phyloP scores from a whole-genome alignment of 2,888 invertebrate genomes.

The Oscheius sp. region DNA sequence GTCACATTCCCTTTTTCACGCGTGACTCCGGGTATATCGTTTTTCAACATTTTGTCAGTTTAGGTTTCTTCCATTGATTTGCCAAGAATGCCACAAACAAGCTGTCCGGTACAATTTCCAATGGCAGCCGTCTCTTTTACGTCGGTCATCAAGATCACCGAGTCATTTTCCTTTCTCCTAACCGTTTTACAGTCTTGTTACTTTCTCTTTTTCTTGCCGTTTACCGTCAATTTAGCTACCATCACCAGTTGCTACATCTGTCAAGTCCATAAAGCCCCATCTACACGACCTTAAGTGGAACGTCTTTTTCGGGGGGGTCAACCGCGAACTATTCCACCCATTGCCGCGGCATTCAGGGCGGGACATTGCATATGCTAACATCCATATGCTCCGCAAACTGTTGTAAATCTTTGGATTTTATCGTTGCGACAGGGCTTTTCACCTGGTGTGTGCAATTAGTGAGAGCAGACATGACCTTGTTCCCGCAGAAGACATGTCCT shows the following conservation, averaged over 20 bases:
- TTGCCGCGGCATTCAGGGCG: slow-evolving; percentile 20
- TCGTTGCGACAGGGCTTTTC: neutral
- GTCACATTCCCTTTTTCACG: neutral
- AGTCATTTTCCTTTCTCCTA: too few relatives aligned
- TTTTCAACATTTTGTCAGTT: neutral
- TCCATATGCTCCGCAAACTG: slow-evolving; percentile 21
- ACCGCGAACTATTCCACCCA: slow-evolving; percentile 17
- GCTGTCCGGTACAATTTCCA: too few relatives aligned
- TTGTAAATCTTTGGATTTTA: slow-evolving; percentile 9
- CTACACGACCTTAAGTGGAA: slow-evolving; percentile 24
- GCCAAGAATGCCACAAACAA: too few relatives aligned
- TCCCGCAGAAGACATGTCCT: slow-evolving; percentile 10
- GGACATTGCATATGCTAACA: slow-evolving; percentile 28
- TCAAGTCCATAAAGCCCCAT: neutral
- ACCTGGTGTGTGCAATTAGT: slow-evolving; percentile 12
- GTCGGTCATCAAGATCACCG: neutral
- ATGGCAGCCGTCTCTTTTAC: neutral
- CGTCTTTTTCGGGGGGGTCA: slow-evolving; percentile 20
- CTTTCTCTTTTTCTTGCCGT: neutral
- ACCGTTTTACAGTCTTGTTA: neutral
- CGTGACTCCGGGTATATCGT: too few relatives aligned
- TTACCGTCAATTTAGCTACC: too few relatives aligned
- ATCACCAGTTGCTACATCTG: too few relatives aligned
- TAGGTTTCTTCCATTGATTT: too few relatives aligned
- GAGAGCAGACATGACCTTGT: slow-evolving; percentile 20